A percentile compares a stretch with the other conserved stretches of the same genome.
Conservation (phyloP, 2,797 vertebrate species). For the Meriones psammophilus region DNA sequence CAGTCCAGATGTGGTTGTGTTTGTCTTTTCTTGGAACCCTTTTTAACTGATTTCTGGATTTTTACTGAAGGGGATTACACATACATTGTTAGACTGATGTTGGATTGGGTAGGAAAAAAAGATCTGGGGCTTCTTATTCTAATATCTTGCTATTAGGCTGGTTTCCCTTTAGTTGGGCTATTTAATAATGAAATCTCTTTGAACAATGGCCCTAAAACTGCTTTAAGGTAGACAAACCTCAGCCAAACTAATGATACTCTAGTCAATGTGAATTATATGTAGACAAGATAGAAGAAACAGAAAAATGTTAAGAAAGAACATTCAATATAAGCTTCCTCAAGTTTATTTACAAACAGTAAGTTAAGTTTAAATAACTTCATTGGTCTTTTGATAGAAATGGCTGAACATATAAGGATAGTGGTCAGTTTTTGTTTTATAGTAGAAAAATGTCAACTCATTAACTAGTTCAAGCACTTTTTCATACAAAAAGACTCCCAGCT, state of each 20-base stretch:
- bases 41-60: constrained; percentile 33
- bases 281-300: background rate
- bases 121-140: background rate
- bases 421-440: constrained; percentile 1
- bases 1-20: background rate
- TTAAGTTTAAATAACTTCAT: background rate
- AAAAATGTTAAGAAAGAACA: background rate
- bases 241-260: background rate
- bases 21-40: background rate
- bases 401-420: background rate
- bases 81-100: background rate
- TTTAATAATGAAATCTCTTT: constrained; percentile 2
- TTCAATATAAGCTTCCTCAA: background rate
- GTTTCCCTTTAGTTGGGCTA: constrained; percentile 32
- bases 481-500: background rate
- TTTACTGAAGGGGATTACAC: background rate
- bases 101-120: background rate
- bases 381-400: background rate
- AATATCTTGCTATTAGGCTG: background rate
- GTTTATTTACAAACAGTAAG: background rate
- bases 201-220: background rate
- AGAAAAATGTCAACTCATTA: constrained; percentile 41
- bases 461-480: constrained; percentile 12
- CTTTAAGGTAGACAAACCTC: background rate
- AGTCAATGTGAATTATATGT: background rate